A percentile compares a stretch with the other conserved stretches of the same genome.
Evolutionary conservation across 1,140 invertebrate species (phyloP).

Genomic region (Mizuhopecten yessoensis): DNA sequence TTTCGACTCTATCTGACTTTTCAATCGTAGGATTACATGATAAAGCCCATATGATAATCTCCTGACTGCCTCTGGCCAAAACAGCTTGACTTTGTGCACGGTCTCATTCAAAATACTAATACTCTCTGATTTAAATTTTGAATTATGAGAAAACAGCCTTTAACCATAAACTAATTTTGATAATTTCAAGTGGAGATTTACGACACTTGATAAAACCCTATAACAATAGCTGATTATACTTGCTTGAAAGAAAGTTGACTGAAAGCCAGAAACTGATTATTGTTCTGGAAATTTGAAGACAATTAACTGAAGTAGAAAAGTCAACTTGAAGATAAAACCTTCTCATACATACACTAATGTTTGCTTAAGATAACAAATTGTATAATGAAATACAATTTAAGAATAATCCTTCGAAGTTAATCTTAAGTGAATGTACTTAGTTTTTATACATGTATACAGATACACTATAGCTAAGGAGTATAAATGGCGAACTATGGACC

Average conservation of each 20-base stretch:
- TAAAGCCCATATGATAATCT: neutral
- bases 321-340: conserved; percentile 29
- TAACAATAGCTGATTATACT: neutral
- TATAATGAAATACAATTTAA: conserved; percentile 23
- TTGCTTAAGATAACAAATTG: conserved; percentile 35
- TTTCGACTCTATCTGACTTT: neutral
- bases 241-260: neutral
- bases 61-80: neutral
- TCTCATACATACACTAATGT: neutral
- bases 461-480: neutral
- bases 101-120: neutral
- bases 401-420: neutral
- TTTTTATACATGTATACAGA: neutral
- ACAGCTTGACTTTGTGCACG: conserved; percentile 9
- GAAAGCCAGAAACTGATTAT: neutral
- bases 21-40: neutral
- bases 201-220: neutral
- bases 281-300: neutral
- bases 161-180: neutral
- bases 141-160: neutral
- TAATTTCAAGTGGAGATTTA: conserved; percentile 21
- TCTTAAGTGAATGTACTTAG: neutral
- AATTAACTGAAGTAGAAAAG: conserved; percentile 29
- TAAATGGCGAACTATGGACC: neutral
- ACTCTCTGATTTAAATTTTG: neutral